Percentiles rank a stretch among this genome's conserved stretches.
Conservation (phyloP, 2,113 vertebrate genomes). For the Indicator maculatus region DNA sequence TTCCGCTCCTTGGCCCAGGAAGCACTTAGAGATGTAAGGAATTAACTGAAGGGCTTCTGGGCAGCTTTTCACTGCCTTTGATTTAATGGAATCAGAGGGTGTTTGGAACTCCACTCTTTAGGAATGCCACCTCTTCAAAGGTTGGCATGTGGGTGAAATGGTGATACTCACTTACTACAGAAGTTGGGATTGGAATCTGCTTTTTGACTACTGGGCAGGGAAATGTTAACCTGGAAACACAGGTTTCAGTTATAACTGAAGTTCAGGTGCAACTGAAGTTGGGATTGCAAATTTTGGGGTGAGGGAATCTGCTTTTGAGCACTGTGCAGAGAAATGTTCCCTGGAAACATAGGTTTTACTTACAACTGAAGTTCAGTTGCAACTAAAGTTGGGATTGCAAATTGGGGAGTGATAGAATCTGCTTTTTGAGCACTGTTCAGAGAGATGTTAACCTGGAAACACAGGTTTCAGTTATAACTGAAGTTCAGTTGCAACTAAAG, state of each 20-base stretch:
- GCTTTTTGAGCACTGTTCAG: background rate
- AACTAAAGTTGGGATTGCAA: background rate
- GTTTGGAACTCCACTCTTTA: background rate
- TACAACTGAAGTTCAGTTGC: background rate
- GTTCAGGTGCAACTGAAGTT: no score
- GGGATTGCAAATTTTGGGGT: no score
- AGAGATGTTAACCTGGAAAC: background rate
- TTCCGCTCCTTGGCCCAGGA: slow-evolving; percentile 97
- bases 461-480: no score
- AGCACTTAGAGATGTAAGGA: slow-evolving; percentile 94
- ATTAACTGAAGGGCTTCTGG: background rate
- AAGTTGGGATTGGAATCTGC: background rate
- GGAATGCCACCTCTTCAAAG: background rate
- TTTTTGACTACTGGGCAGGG: background rate
- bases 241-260: no score
- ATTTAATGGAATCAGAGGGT: background rate
- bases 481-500: no score
- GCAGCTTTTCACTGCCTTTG: background rate
- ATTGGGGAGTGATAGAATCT: background rate
- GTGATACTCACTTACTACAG: background rate
- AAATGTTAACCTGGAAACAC: background rate
- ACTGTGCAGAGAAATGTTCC: no score
- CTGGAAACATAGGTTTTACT: no score
- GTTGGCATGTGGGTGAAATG: background rate
- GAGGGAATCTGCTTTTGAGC: no score